Conservation (phyloP, 2,797 vertebrate genomes). For the Dallia pectoralis region DNA sequence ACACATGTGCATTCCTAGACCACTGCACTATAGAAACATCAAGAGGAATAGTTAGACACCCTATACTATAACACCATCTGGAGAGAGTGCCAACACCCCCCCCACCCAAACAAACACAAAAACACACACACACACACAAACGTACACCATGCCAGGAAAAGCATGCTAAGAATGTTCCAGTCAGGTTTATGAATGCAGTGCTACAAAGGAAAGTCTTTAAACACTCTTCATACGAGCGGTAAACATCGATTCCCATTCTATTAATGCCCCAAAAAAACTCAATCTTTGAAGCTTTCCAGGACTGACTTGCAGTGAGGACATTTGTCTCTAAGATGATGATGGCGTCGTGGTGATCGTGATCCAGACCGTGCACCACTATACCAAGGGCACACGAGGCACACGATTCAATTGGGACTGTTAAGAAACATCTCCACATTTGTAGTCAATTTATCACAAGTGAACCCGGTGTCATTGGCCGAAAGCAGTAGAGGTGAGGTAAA, state of each 20-base stretch:
- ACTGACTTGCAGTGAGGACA: too few species aligned
- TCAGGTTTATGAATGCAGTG: slow-evolving; percentile 35
- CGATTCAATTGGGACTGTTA: not conserved
- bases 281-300: slow-evolving; percentile 3
- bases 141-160: slow-evolving; percentile 32
- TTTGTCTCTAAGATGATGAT: not conserved
- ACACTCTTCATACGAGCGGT: slow-evolving; percentile 13
- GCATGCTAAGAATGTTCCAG: slow-evolving; percentile 54
- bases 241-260: slow-evolving; percentile 10
- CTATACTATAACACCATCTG: slow-evolving; percentile 13
- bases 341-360: not conserved
- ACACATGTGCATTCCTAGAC: not conserved
- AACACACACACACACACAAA: too few species aligned
- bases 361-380: not conserved
- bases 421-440: not conserved
- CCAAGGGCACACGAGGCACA: not conserved
- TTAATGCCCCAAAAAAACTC: slow-evolving; percentile 2
- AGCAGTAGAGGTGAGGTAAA: not conserved
- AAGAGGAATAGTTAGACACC: slow-evolving; percentile 9
- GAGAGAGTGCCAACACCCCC: slow-evolving; percentile 17
- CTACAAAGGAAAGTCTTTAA: slow-evolving; percentile 17
- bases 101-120: too few species aligned
- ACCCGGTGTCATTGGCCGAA: not conserved
- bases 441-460: not conserved
- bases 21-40: slow-evolving; percentile 3